Base-by-base conservation (phyloP, 2,797 vertebrate genomes). In the Labroides dimidiatus region DNA sequence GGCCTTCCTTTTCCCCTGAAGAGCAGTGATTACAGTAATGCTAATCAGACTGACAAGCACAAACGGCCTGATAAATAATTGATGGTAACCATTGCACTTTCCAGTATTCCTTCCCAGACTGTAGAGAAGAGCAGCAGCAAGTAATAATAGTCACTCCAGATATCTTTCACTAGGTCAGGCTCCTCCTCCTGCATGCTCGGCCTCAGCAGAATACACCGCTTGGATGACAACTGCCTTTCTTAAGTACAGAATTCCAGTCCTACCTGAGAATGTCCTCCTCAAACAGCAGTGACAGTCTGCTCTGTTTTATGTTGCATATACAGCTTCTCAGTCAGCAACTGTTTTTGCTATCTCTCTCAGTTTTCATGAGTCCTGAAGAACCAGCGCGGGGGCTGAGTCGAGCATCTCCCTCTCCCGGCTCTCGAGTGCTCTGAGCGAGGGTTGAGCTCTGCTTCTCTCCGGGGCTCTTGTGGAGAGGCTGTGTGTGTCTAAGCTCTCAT, bases 11-110 rank as follows among this genome's bases (percentile, higher is more conserved):
- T 90, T 81, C 89, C 92, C 93, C 91, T 84, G 90, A 93, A 91
- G 92, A 93, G 88, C 90, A 88, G 91, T 93, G 93, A 94, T 94
- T 94, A 94, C 91, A 93, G 91, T 91, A 93, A 93, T 93, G 92
- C 91, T 93, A 93, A 94, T 93, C 92, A 93, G 90, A 92, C 92
- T 93, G 93, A 94, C 93, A 93, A 89, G 92, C 92, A 94, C 94
- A 94, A 94, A 94, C 94, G 90, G 84, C 88, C 90, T 89, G 84
- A 94, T 94, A 94, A 93, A 94, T 94, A 93, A 94, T 93, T 91
- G 90, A 94, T 92, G 88, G 90, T 90, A 92, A 92, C 93, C 92
- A 92, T 89, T 89, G 92, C 93, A 93, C 90, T 91, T 92, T 90
- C 88, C 90, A 89, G 86, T 86, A 85, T 89, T 91, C 87, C 87